Percentiles rank a stretch among this genome's conserved stretches.
Evolutionary conservation across 1,140 invertebrate genomes (phyloP).

Genomic region (Bombus superbus): DNA sequence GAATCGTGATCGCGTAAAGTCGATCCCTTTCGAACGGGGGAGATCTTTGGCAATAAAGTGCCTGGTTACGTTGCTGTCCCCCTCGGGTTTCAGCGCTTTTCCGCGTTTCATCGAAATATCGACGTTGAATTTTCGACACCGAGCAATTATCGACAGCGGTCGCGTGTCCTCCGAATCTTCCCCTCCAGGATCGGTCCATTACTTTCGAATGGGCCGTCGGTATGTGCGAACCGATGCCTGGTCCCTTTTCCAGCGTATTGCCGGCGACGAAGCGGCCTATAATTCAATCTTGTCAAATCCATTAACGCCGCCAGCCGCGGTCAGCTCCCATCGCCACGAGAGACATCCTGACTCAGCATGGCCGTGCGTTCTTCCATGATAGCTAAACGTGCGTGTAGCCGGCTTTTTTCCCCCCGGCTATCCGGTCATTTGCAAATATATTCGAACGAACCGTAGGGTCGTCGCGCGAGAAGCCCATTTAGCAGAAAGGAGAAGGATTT

Average conservation of each 20-base stretch:
- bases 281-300: constrained; percentile 75
- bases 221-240: constrained; percentile 15
- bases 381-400: background rate
- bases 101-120: no score
- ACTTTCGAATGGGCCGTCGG: constrained; percentile 64
- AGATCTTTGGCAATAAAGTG: constrained; percentile 40
- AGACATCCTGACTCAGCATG: constrained; percentile 54
- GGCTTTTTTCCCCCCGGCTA: background rate
- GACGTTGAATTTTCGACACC: constrained; percentile 58
- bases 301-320: constrained; percentile 63
- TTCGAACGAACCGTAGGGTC: background rate
- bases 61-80: no score
- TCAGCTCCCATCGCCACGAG: constrained; percentile 43
- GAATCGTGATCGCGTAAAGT: no score
- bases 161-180: constrained; percentile 57
- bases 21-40: no score
- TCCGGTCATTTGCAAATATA: background rate
- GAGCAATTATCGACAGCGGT: constrained; percentile 70
- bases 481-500: background rate
- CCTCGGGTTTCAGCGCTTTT: constrained; percentile 33
- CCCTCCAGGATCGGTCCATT: constrained; percentile 63
- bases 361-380: background rate
- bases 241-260: constrained; percentile 48
- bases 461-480: background rate
- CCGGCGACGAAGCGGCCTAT: constrained; percentile 60